These are phyloP conservation scores for Xyrichtys novacula DNA, from an alignment of 2,797 vertebrate species.

Conservation along the genomic window DNA sequence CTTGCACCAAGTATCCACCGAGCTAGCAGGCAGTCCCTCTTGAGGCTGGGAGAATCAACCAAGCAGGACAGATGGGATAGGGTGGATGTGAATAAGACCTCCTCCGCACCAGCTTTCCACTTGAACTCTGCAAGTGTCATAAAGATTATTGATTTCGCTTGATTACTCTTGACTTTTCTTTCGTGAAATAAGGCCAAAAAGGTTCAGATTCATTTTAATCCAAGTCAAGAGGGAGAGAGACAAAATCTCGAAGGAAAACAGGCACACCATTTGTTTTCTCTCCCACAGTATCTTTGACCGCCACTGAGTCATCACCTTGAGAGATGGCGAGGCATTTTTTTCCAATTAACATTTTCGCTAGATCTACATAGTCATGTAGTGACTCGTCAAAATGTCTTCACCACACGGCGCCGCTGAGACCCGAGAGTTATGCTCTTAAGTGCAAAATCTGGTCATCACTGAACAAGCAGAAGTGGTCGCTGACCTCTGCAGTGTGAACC, in stretches of 20 bases:
- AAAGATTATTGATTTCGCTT: slow-evolving; percentile 19
- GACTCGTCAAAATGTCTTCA: slow-evolving; percentile 55
- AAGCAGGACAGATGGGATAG: slow-evolving; percentile 49
- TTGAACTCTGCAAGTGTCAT: slow-evolving; percentile 43
- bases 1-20: slow-evolving; percentile 31
- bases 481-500: slow-evolving; percentile 60
- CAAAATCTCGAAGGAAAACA: not conserved
- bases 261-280: not conserved
- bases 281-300: slow-evolving; percentile 9
- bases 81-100: slow-evolving; percentile 51
- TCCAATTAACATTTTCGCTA: slow-evolving; percentile 57
- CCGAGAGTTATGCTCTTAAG: slow-evolving; percentile 57
- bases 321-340: slow-evolving; percentile 34
- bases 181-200: slow-evolving; percentile 8
- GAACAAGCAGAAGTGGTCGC: slow-evolving; percentile 51
- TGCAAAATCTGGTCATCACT: slow-evolving; percentile 64
- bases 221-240: slow-evolving; percentile 2
- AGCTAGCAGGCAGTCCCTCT: slow-evolving; percentile 35
- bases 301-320: slow-evolving; percentile 48
- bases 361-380: slow-evolving; percentile 48
- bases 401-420: slow-evolving; percentile 39
- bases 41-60: slow-evolving; percentile 23
- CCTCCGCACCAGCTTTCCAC: slow-evolving; percentile 46
- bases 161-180: slow-evolving; percentile 29
- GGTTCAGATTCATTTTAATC: slow-evolving; percentile 18